Base-by-base conservation (phyloP, 2,113 vertebrate genomes). In the Ochotona princeps region DNA sequence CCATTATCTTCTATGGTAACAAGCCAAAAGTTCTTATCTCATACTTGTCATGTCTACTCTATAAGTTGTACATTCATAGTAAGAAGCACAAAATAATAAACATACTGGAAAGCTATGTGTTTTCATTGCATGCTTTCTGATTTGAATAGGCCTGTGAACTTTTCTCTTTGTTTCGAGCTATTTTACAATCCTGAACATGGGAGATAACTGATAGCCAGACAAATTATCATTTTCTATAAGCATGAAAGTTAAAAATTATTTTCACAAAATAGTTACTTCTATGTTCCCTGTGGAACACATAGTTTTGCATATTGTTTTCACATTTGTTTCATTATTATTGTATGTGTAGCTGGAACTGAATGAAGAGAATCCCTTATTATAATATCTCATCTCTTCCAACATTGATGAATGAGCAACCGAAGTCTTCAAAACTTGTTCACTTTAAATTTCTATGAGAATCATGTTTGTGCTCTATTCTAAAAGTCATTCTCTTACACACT, bases 351-450 rank as follows among this genome's bases (percentile, higher is more conserved):
- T 7, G 7, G 28, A 1, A 11, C 25, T 60, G 25, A 79, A 63
- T 72, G 63, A 80, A 79, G 66, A 91, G 38, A 83, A 61, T 23
- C 4, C 57, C 6, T n/a, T n/a, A n/a, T 79, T 81, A 2, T 83
- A 75, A 23, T 83, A 60, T 72, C 25, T 79, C 82, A 49, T 4
- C 63, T 13, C 7, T 51, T 67, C 47, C 14, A 23, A 78, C 20
- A 63, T 11, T 90, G 85, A 82, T 79, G 78, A 87, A 28, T 72
- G 15, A 75, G 20, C 75, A 75, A 84, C 76, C 70, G 78, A 76
- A 93, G 60, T 84, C 2, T 32, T 76, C 65, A 23, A 69, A 5
- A 38, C 2, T 28, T 82, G 4, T 47, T 90, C 25, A 38, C 80
- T 89, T 90, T 90, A 61, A 47, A 60, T 70, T 25, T 38, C 1